Base-by-base conservation (phyloP, 2,113 vertebrate genomes). In the Odocoileus virginianus region DNA sequence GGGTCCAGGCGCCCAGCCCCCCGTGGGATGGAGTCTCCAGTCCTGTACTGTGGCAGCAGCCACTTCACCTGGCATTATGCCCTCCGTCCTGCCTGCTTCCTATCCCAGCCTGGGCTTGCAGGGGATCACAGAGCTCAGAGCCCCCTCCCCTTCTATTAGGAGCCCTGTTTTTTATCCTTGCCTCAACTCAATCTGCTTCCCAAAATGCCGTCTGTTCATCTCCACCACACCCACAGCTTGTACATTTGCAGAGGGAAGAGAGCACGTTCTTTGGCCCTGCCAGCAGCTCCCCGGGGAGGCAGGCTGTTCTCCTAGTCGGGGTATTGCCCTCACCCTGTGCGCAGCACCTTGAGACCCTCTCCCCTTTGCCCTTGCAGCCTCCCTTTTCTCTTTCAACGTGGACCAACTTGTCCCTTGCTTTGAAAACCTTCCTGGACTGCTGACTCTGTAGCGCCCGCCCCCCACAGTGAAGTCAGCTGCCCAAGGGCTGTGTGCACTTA, bases 271-370 rank as follows among this genome's bases (percentile, higher is more conserved):
- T 28, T 2, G 3, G n/a, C 45, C 36, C 52, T 64, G 36, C 45
- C 30, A 10, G 57, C 36, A 9, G 74, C 19, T 64, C 40, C 54
- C 36, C 1, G 8, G 93, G 23, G 58, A 40, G 89, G 28, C 55
- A 33, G 86, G 50, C 23, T 15, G 12, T 14, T 25, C 52, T 40
- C 17, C 47, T 1, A 57, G 91, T 64, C 12, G 3, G 3, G 33
- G 23, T 13, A 33, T 3, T 1, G 15, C 57, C 27, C 7, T 17
- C 1, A 1, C n/a, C 21, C 12, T 7, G 36, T 10, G 57, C 36
- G 16, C 8, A 17, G 71, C 43, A 16, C 86, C 82, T 36, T 19
- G 47, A 55, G 55, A 33, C 28, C 89, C 27, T n/a, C 23, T 23
- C 21, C 8, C 11, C 33, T 57, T 57, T 71, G 74, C 58, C 30